These are phyloP conservation scores for Hirundo rustica DNA, from an alignment of 2,797 vertebrate genomes.

Conservation along the genomic window DNA sequence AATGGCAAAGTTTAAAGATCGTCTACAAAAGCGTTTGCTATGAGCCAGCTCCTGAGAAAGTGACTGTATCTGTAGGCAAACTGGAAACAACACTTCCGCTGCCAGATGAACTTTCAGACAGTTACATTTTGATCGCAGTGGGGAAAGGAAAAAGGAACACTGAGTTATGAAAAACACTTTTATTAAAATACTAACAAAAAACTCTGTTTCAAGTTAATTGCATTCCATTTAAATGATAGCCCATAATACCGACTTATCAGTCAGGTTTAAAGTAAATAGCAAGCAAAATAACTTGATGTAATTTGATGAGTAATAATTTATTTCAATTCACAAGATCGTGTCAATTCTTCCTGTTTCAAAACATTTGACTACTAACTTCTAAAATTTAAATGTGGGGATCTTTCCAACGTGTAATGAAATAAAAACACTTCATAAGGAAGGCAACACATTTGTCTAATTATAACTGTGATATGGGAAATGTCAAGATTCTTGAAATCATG, in stretches of 20 bases:
- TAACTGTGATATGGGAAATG: background rate
- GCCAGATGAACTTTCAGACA: slow-evolving; percentile 46
- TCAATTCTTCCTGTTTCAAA: background rate
- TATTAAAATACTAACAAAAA: background rate
- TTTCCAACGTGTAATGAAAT: background rate
- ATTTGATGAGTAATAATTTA: background rate
- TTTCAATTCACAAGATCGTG: background rate
- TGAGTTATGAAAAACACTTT: slow-evolving; percentile 6
- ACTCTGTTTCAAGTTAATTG: background rate
- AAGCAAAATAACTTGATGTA: background rate
- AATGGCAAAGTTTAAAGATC: slow-evolving; percentile 59
- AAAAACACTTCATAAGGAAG: background rate
- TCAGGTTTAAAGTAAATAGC: background rate
- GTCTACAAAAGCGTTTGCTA: background rate
- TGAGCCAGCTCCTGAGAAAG: slow-evolving; percentile 24
- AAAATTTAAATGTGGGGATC: background rate
- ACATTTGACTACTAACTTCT: background rate
- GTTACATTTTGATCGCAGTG: slow-evolving; percentile 11
- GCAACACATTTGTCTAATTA: background rate
- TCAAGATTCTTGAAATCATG: background rate
- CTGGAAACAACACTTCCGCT: slow-evolving; percentile 50
- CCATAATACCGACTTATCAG: background rate
- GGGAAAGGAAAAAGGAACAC: slow-evolving; percentile 22
- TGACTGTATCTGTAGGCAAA: slow-evolving; percentile 18
- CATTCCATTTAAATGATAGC: background rate